Percentiles rank a stretch among this genome's conserved stretches.
These are phyloP conservation scores for Pristis pectinata DNA, from an alignment of 2,797 vertebrate species.

Conservation along the genomic window DNA sequence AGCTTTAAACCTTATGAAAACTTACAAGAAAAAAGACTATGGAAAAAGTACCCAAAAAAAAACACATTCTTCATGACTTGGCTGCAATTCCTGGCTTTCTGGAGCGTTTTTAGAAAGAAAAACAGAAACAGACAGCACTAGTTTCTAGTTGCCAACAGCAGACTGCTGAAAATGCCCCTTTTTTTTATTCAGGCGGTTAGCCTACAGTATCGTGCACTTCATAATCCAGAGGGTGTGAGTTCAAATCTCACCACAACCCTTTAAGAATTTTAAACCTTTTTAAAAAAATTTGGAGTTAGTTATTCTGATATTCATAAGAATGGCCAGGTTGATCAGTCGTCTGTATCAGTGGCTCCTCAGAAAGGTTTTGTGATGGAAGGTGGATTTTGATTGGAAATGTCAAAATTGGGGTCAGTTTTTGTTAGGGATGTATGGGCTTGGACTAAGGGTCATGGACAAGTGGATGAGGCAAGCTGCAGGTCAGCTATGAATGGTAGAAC, in stretches of 20 bases:
- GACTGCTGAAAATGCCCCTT: background rate
- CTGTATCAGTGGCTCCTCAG: background rate
- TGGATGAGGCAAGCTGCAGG: background rate
- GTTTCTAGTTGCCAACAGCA: background rate
- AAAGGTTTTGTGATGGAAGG: background rate
- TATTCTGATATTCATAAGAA: too few relatives aligned
- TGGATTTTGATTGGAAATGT: background rate
- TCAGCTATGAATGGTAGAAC: background rate
- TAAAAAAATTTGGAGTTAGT: background rate
- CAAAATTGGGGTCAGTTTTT: background rate
- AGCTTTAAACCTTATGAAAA: constrained; percentile 11
- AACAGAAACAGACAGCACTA: background rate
- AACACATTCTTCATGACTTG: background rate
- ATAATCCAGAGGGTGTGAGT: background rate
- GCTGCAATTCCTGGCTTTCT: background rate
- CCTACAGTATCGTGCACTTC: background rate
- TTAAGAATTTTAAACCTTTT: background rate
- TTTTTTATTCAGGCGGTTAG: background rate
- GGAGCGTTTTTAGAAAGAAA: background rate
- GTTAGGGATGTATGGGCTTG: background rate
- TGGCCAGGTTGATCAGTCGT: background rate
- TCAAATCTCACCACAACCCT: background rate
- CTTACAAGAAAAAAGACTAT: background rate
- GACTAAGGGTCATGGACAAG: background rate
- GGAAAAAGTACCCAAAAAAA: background rate